A percentile compares a stretch with the other conserved stretches of the same genome.
phyloP scores from a whole-genome alignment of 2,797 vertebrate species.

The Eremophila alpestris region DNA sequence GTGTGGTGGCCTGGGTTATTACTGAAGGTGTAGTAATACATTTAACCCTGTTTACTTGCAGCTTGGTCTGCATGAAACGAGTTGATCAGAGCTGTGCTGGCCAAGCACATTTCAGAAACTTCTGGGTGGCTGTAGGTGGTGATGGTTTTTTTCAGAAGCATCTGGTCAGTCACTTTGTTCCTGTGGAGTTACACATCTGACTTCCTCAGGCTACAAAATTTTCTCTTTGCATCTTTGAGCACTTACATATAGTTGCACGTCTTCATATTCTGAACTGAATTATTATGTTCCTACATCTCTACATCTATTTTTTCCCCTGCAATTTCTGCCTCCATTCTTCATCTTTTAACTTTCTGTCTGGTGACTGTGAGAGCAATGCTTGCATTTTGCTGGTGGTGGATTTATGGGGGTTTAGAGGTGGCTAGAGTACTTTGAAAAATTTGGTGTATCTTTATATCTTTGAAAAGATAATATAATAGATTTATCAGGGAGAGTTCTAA shows the following conservation, averaged over 20 bases:
- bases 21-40: neutral
- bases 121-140: neutral
- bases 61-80: neutral
- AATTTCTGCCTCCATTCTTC: neutral
- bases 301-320: neutral
- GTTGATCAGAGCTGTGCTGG: neutral
- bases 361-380: neutral
- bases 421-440: neutral
- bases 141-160: neutral
- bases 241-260: neutral
- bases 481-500: neutral
- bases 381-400: fast-evolving
- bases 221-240: neutral
- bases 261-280: neutral
- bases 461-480: neutral
- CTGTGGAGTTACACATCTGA: neutral
- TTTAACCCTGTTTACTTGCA: neutral
- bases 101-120: neutral
- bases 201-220: neutral
- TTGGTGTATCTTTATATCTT: neutral
- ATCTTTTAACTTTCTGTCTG: neutral
- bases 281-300: neutral
- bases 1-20: neutral
- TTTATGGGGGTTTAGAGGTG: neutral
- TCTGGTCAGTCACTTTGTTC: neutral